phyloP scores from a whole-genome alignment of 2,113 vertebrate species.

The Excalfactoria chinensis region DNA sequence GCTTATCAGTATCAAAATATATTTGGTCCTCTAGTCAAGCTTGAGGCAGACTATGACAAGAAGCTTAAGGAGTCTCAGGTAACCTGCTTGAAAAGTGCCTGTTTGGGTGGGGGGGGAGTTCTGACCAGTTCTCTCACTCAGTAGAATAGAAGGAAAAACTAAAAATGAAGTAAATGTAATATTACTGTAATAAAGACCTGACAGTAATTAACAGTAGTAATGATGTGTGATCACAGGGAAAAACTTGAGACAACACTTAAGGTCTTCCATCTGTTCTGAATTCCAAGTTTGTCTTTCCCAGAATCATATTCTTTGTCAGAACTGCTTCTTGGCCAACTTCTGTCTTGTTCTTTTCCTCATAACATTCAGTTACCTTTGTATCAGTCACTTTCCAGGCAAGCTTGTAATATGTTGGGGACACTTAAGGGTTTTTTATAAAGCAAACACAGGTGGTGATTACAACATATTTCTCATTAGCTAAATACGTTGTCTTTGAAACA shows the following conservation, averaged over 20 bases:
- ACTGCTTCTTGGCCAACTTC: not conserved
- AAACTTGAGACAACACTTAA: not conserved
- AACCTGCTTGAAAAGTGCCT: not conserved
- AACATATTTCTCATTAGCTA: not conserved
- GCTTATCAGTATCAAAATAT: slow-evolving; percentile 99
- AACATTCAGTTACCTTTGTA: not conserved
- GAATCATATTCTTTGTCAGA: accelerated
- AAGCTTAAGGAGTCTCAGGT: slow-evolving; percentile 99
- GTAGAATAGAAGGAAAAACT: not conserved
- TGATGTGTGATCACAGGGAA: not conserved
- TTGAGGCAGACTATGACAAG: slow-evolving; percentile 98
- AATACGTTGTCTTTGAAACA: not conserved
- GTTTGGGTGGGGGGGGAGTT: not conserved
- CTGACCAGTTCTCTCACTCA: not conserved
- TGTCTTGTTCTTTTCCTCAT: not conserved
- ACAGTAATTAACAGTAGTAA: not conserved
- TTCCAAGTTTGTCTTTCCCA: not conserved
- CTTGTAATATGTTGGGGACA: not conserved
- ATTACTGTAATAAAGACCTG: not conserved
- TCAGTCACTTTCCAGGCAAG: not conserved
- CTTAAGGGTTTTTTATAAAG: too few species aligned
- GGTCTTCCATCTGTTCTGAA: not conserved
- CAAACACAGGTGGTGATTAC: not conserved
- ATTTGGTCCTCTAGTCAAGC: slow-evolving; percentile 96
- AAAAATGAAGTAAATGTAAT: not conserved